Evolutionary conservation across 1,140 invertebrate species (phyloP), one percentile per base, ranked within the genome.

Genomic region (Pantala flavescens): DNA sequence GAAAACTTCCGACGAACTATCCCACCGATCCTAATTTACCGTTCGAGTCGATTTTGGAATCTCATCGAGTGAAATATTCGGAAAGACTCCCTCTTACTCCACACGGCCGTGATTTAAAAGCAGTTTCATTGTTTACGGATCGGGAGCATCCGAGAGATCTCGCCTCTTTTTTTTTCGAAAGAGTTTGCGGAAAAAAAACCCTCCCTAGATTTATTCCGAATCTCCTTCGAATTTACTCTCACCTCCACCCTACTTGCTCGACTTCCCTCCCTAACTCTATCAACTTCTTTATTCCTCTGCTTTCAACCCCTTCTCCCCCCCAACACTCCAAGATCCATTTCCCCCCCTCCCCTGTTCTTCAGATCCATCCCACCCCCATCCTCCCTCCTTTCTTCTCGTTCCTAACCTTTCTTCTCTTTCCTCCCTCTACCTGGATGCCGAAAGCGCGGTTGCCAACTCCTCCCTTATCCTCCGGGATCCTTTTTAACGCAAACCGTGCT

Each of bases 221-320:
- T 63, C 49, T 63, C n/a, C 49, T 16, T 12, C 49, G n/a, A 16
- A 63, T 63, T 63, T 63, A 63, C 28, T 63, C 49, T 63, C n/a
- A 16, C 49, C n/a, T 63, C n/a, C n/a, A 14, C 49, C n/a, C 28
- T 36, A 5, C 3, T 63, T 63, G 49, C 16, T 12, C 14, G 12
- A 63, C 49, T 63, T 63, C 49, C 12, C 49, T 21, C n/a, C 49
- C 49, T 63, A 63, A 63, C 49, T 63, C 49, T 63, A 63, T 63
- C 49, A 63, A 63, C 49, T 21, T 63, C 49, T 16, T 21, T 21
- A 63, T 63, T 21, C 49, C 49, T 36, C 5, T 14, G 3, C 12
- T 21, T 63, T 12, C 3, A 63, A 3, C n/a, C n/a, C 49, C 12
- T 19, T 12, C 49, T 63, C 49, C 49, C 28, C 28, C 28, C 28